Percentiles rank a stretch among this genome's conserved stretches.
phyloP scores from a whole-genome alignment of 2,113 vertebrate species.

The Scomber scombrus region DNA sequence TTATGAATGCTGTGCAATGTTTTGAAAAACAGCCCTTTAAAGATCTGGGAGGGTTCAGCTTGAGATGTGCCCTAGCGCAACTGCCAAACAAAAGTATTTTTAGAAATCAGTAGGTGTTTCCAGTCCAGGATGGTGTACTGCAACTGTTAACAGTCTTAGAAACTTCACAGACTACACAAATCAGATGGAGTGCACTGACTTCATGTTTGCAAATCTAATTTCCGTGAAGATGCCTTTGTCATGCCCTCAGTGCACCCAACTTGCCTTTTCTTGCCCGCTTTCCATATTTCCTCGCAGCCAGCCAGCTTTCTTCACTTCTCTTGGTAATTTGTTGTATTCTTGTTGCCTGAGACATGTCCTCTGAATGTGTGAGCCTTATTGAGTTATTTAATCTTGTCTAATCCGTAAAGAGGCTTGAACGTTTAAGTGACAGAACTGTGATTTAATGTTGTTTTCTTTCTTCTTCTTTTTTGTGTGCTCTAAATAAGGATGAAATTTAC shows the following conservation, averaged over 20 bases:
- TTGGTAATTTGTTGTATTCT: slow-evolving; percentile 46
- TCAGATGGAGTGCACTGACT: slow-evolving; percentile 38
- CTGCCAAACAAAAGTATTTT: slow-evolving; percentile 67
- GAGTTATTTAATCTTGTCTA: slow-evolving; percentile 69
- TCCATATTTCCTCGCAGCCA: slow-evolving; percentile 24
- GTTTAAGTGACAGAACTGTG: slow-evolving; percentile 59
- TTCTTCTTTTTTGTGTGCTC: slow-evolving; percentile 6
- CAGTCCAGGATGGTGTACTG: slow-evolving; percentile 50
- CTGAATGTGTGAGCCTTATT: slow-evolving; percentile 52
- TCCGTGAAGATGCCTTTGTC: slow-evolving; percentile 49
- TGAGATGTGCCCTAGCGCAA: slow-evolving; percentile 39
- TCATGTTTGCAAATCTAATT: slow-evolving; percentile 64
- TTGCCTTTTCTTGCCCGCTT: slow-evolving; percentile 39
- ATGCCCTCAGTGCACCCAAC: slow-evolving; percentile 38
- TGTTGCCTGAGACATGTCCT: slow-evolving; percentile 49
- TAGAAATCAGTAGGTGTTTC: slow-evolving; percentile 74
- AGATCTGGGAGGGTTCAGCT: slow-evolving; percentile 44
- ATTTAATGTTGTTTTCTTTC: slow-evolving; percentile 50
- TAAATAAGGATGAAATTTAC: slow-evolving; percentile 58
- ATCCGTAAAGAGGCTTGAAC: slow-evolving; percentile 69
- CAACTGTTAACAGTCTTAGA: slow-evolving; percentile 61
- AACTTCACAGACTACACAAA: slow-evolving; percentile 59
- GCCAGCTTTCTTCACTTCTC: slow-evolving; percentile 42
- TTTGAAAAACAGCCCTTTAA: slow-evolving; percentile 48
- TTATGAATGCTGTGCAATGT: slow-evolving; percentile 26